phyloP scores from a whole-genome alignment of 1,140 invertebrate genomes.

The Dendrolimus kikuchii region DNA sequence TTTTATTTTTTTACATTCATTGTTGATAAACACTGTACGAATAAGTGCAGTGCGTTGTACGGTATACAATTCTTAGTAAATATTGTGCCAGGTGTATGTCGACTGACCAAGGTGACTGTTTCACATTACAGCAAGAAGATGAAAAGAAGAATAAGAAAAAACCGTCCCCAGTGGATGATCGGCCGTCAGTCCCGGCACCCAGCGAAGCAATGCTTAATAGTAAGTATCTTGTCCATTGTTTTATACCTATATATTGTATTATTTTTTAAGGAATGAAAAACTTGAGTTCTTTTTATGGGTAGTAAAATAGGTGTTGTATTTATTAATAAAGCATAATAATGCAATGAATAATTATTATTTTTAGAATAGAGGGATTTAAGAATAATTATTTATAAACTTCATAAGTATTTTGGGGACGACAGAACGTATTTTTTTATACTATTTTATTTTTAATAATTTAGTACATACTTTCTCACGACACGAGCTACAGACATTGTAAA shows the following conservation, averaged over 20 bases:
- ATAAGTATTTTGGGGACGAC: constrained; percentile 2
- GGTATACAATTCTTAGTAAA: constrained; percentile 7
- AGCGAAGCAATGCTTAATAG: constrained; percentile 65
- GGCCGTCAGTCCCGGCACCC: constrained; percentile 51
- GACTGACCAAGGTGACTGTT: constrained; percentile 25
- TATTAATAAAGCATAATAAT: background rate
- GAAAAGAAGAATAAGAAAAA: constrained; percentile 62
- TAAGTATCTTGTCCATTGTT: constrained; percentile 26
- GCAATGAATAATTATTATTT: constrained; percentile 1
- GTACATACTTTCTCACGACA: no score
- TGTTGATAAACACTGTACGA: constrained; percentile 14
- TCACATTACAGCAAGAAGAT: constrained; percentile 56
- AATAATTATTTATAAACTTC: constrained; percentile 5
- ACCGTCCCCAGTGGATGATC: constrained; percentile 53
- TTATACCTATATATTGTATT: no score
- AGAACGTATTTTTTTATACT: no score
- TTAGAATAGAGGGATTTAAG: constrained; percentile 1
- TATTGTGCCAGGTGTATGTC: constrained; percentile 38
- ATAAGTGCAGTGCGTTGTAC: constrained; percentile 3
- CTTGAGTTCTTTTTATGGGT: background rate
- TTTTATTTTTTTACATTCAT: constrained; percentile 16
- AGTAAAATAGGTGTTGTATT: background rate
- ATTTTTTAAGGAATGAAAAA: background rate
- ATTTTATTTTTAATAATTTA: no score
- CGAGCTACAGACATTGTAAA: no score